These are phyloP conservation scores for Drosophila subsilvestris DNA, from an alignment of 2,888 invertebrate species.

Conservation along the genomic window DNA sequence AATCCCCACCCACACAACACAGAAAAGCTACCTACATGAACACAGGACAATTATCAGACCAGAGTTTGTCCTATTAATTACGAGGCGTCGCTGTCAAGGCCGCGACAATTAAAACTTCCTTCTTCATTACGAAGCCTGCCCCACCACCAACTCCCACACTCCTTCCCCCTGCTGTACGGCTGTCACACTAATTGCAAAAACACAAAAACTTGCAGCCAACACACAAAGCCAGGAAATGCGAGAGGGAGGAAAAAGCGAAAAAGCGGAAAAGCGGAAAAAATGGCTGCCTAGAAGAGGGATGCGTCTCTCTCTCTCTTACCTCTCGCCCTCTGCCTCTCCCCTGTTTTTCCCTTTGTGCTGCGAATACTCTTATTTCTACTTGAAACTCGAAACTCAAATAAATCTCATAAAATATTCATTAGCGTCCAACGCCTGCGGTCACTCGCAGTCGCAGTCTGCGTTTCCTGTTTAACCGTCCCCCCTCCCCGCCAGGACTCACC, in stretches of 20 bases:
- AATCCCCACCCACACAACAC: not conserved
- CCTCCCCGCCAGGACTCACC: not conserved
- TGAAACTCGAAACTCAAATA: slow-evolving; percentile 73
- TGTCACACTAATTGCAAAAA: slow-evolving; percentile 75
- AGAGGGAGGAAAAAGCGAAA: slow-evolving; percentile 21
- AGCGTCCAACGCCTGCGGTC: slow-evolving; percentile 75
- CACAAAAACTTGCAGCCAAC: slow-evolving; percentile 60
- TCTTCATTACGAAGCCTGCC: slow-evolving; percentile 61
- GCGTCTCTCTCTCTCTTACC: slow-evolving; percentile 21
- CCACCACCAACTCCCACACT: not conserved
- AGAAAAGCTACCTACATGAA: not conserved
- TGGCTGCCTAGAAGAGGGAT: slow-evolving; percentile 32
- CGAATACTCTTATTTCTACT: slow-evolving; percentile 42
- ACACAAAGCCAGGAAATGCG: slow-evolving; percentile 50
- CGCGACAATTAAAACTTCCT: slow-evolving; percentile 73
- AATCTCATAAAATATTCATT: slow-evolving; percentile 81
- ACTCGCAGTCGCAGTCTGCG: slow-evolving; percentile 46
- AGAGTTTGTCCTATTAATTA: slow-evolving; percentile 61
- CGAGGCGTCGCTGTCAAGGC: slow-evolving; percentile 52
- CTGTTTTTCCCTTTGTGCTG: slow-evolving; percentile 24
- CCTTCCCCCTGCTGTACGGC: slow-evolving; percentile 7
- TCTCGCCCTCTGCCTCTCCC: slow-evolving; percentile 5
- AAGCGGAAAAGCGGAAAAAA: slow-evolving; percentile 37
- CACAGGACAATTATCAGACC: slow-evolving; percentile 15
- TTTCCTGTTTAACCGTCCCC: slow-evolving; percentile 20